A percentile compares a stretch with the other conserved stretches of the same genome.
Conservation (phyloP, 2,797 vertebrate genomes). For the Gobionotothen gibberifrons region DNA sequence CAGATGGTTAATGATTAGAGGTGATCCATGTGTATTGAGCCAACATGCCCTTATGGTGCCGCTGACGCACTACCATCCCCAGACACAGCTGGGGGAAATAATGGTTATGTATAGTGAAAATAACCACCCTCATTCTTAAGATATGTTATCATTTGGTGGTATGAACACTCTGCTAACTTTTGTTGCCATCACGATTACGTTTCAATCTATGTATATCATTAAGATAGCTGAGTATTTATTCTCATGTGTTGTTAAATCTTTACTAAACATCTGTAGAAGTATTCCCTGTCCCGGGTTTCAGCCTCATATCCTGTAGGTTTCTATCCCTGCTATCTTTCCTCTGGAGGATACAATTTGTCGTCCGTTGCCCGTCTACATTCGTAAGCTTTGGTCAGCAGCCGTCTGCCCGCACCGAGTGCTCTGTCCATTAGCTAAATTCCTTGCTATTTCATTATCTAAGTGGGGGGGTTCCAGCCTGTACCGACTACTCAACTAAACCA, state of each 20-base stretch:
- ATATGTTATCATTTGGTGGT: constrained; percentile 7
- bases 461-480: constrained; percentile 36
- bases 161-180: not conserved
- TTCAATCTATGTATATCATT: not conserved
- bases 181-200: not conserved
- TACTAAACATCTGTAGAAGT: no score
- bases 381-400: constrained; percentile 37
- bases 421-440: constrained; percentile 73
- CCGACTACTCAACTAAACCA: constrained; percentile 46
- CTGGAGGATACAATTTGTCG: constrained; percentile 13
- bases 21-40: constrained; percentile 24
- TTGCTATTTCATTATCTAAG: constrained; percentile 76
- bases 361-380: constrained; percentile 19
- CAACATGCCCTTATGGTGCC: constrained; percentile 24
- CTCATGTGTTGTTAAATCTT: not conserved
- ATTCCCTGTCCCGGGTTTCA: not conserved
- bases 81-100: constrained; percentile 1
- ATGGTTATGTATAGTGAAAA: not conserved
- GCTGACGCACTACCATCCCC: not conserved
- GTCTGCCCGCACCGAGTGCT: constrained; percentile 43
- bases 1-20: constrained; percentile 35
- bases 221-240: not conserved
- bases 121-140: constrained; percentile 9
- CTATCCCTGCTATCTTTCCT: constrained; percentile 10
- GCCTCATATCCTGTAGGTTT: not conserved